Evolutionary conservation across 2,797 vertebrate species (phyloP), one percentile per base, ranked within the genome.

Genomic region (Myoxocephalus aenaeus): DNA sequence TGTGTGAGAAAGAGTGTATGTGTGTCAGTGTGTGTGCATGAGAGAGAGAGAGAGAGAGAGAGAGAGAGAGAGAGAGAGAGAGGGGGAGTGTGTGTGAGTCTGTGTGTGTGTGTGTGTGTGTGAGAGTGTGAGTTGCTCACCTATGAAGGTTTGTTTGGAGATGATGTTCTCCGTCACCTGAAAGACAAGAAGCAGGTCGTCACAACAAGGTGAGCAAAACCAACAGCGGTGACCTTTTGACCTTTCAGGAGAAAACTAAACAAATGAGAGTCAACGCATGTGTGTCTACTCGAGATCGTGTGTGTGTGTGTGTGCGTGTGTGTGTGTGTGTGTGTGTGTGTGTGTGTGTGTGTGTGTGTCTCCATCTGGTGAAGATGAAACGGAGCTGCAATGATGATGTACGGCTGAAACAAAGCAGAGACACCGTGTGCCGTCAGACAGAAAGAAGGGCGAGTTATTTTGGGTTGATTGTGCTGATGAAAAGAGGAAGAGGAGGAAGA

Each of bases 151-250:
- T 5, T 94, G 95, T 87, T 94, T 96, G 79, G 90, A 95, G 88
- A 96, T 92, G 36, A 95, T 85, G 34, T 91, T 95, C 88, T 96
- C 96, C 0, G 95, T 96, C 92, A 96, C 96, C 97, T 97, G 92
- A 9, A 29, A 34, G 27, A 34, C 40, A 61, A 81, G 44, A 64
- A 48, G 18, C 2, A 18, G 7, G 67, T 78, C 0, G 32, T 32
- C 32, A 27, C 25, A 5, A 32, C 40, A 57, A 17, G 4, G 14
- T 8, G 27, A 56, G 54, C 2, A 22, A n/a, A 48, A 22, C 22
- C 6, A 50, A n/a, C 46, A 46, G 5, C 44, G 13, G 14, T 44
- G 42, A 42, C 40, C 13, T 42, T 42, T 42, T 38, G 40, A 44
- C 42, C 42, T 17, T 42, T 44, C 42, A 44, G 14, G 42, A 44